phyloP scores from a whole-genome alignment of 2,113 vertebrate species.

The Danio rerio region DNA sequence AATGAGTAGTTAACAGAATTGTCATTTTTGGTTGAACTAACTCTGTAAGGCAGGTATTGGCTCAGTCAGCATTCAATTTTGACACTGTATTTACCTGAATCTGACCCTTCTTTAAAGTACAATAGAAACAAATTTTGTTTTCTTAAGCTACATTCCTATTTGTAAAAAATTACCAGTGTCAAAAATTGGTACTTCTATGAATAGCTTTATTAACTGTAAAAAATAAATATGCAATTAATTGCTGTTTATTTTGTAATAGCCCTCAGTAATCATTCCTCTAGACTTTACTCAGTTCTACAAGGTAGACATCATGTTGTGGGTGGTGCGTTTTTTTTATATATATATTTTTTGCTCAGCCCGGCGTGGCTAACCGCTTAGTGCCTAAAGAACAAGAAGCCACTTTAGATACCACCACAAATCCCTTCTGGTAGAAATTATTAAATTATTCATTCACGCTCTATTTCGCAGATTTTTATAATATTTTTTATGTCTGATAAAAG shows the following conservation, averaged over 20 bases:
- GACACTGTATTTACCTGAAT: too few species aligned
- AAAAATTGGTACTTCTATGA: too few species aligned
- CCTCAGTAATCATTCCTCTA: background rate
- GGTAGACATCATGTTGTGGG: background rate
- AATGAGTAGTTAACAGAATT: too few species aligned
- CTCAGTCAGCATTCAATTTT: too few species aligned
- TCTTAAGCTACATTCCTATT: too few species aligned
- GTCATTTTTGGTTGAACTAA: too few species aligned
- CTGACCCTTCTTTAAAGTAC: too few species aligned
- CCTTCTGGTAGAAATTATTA: background rate
- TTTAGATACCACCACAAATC: constrained; percentile 12
- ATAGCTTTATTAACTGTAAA: background rate
- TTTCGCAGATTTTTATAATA: background rate
- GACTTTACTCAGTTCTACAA: background rate
- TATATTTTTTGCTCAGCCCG: background rate
- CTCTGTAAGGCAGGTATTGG: too few species aligned
- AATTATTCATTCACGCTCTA: constrained; percentile 1
- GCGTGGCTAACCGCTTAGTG: background rate
- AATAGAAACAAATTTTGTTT: too few species aligned
- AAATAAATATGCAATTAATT: background rate
- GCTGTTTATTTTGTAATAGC: background rate
- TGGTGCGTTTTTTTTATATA: background rate
- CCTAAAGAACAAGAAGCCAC: background rate
- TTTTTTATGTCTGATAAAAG: constrained; percentile 3
- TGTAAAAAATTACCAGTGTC: too few species aligned